Evolutionary conservation across 2,113 vertebrate species (phyloP), one percentile per base, ranked within the genome.

Genomic region (Dryoscopus gambensis): DNA sequence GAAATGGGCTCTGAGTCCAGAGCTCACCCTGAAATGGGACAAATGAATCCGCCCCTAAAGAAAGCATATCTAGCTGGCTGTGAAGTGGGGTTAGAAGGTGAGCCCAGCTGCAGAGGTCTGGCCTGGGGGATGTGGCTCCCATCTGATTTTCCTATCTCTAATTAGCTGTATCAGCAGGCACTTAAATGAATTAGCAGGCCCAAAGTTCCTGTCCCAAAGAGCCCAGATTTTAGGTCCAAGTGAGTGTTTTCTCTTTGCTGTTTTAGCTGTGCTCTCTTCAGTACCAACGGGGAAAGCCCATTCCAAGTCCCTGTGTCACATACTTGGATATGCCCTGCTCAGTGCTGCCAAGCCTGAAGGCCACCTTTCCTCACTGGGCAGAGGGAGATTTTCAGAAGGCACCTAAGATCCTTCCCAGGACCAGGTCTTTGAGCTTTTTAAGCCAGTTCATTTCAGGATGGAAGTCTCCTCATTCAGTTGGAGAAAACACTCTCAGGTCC

Each of bases 301-400:
- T 4, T 8, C 2, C 0, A 37, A 35, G 31, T 37, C 20, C 23
- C n/a, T 15, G 11, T 76, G 49, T 9, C 6, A 2, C 4, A 0
- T 15, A 39, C 17, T 89, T 50, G 50, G n/a, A 13, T 28, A n/a
- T 60, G 77, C 20, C 33, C 25, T 2, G 4, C 28, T 57, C n/a
- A 11, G 27, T 60, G 52, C 40, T 88, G 47, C 60, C 35, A 5
- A 40, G 25, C 20, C 47, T 77, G 59, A 81, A 40, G 42, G 31
- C 17, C 47, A 47, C 13, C 17, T 63, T 50, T 87, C 56, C 31
- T 79, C 52, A 22, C 42, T 64, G 52, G 19, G 40, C 31, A 30
- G 19, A 64, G 42, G 15, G 19, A 47, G 13, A 9, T 69, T 83
- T 79, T 42, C 57, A 87, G 70, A 47, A 77, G 46, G 10, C 9